These are phyloP conservation scores for Anabacerthia variegaticeps DNA, from an alignment of 2,797 vertebrate species.

Conservation along the genomic window DNA sequence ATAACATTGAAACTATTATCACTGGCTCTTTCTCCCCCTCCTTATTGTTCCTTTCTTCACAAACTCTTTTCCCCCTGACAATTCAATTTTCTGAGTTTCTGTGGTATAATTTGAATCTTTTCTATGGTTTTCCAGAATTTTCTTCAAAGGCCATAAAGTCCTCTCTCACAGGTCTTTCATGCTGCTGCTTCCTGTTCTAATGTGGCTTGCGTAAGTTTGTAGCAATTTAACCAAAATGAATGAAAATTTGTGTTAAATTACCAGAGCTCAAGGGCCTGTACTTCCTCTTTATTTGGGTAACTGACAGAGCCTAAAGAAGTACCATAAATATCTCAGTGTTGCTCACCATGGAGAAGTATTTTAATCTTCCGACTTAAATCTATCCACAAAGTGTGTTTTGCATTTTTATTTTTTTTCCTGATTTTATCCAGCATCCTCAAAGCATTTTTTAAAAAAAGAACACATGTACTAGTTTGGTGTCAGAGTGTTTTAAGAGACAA, in stretches of 20 bases:
- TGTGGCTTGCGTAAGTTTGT: background rate
- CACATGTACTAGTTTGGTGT: background rate
- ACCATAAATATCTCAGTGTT: background rate
- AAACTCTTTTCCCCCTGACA: background rate
- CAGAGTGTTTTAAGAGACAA: background rate
- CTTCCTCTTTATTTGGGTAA: background rate
- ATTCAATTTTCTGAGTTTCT: slow-evolving; percentile 22
- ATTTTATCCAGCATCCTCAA: background rate
- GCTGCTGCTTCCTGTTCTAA: background rate
- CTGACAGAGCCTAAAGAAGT: background rate
- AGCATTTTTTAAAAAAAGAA: background rate
- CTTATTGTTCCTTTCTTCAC: background rate
- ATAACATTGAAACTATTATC: background rate
- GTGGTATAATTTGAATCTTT: background rate
- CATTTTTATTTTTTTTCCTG: background rate
- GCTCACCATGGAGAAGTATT: background rate
- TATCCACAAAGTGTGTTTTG: background rate
- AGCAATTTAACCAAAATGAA: slow-evolving; percentile 11
- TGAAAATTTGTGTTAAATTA: slow-evolving; percentile 1
- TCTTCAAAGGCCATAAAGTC: background rate
- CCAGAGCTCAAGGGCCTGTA: background rate
- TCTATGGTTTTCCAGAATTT: background rate
- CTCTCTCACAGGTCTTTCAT: background rate
- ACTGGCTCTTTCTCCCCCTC: background rate
- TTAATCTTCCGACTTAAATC: background rate